These are phyloP conservation scores for Heterocephalus glaber DNA, from an alignment of 2,113 vertebrate genomes.

Conservation along the genomic window DNA sequence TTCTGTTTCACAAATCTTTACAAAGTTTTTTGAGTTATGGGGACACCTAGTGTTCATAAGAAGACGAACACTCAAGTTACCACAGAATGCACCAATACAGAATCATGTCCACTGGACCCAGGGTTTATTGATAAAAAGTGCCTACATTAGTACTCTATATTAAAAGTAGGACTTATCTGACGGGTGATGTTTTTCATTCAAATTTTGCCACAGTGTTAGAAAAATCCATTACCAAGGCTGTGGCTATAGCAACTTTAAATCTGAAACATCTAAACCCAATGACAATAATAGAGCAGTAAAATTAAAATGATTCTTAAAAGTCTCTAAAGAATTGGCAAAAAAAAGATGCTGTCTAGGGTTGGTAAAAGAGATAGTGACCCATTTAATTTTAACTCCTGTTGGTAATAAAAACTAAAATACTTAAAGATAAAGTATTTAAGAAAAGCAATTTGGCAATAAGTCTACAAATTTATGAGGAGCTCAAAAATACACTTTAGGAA, in stretches of 20 bases:
- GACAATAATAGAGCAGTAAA: not conserved
- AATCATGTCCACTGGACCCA: accelerated
- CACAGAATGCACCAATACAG: not conserved
- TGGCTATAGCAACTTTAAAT: not conserved
- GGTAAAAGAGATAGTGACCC: not conserved
- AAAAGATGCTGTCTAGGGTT: not conserved
- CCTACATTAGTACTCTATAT: not conserved
- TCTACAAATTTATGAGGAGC: not conserved
- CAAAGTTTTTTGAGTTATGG: not conserved
- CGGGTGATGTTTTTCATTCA: not conserved
- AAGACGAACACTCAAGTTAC: not conserved
- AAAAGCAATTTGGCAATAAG: not conserved
- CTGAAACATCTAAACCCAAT: not conserved
- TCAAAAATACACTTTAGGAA: not conserved
- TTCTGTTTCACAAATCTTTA: not conserved
- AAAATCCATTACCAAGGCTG: not conserved
- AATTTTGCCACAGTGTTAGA: not conserved
- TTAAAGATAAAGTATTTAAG: not conserved
- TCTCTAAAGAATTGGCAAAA: not conserved
- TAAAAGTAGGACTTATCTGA: not conserved
- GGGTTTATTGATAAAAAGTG: not conserved
- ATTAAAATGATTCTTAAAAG: not conserved
- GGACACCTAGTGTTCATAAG: not conserved
- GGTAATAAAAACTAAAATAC: not conserved
- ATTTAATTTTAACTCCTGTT: not conserved